A percentile compares a stretch with the other conserved stretches of the same genome.
phyloP scores from a whole-genome alignment of 2,113 vertebrate species.

The Plecturocebus donacophilus region DNA sequence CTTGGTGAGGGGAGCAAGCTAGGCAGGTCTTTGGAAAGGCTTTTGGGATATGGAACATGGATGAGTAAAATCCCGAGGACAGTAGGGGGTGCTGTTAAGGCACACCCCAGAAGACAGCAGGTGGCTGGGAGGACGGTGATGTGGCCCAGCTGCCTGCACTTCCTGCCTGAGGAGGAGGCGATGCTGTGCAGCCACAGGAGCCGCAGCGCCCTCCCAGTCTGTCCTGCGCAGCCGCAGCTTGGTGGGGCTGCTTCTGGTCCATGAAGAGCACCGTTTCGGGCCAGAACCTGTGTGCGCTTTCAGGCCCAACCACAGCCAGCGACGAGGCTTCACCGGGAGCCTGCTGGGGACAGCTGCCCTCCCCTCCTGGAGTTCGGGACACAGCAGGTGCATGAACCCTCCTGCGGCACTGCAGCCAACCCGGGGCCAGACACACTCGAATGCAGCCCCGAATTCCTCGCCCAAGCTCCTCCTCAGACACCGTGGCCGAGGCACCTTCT shows the following conservation, averaged over 20 bases:
- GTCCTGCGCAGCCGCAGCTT: fast-evolving
- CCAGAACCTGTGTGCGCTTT: background rate
- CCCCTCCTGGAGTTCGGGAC: too few species aligned
- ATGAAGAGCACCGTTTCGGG: background rate
- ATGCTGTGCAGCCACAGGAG: fast-evolving
- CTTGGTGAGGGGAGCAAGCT: fast-evolving
- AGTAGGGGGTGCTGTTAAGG: too few species aligned
- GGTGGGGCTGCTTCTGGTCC: too few species aligned
- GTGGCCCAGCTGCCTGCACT: background rate
- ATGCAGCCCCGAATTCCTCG: too few species aligned
- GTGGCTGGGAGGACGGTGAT: fast-evolving
- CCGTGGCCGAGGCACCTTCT: too few species aligned
- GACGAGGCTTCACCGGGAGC: too few species aligned
- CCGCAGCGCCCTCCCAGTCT: background rate
- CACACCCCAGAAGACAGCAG: background rate
- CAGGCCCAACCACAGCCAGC: background rate
- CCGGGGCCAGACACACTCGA: fast-evolving
- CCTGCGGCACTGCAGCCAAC: too few species aligned
- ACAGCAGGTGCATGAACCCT: fast-evolving
- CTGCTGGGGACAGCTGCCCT: fast-evolving
- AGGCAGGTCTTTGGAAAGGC: background rate
- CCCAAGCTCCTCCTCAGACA: too few species aligned
- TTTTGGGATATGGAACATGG: fast-evolving
- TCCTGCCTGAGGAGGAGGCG: too few species aligned
- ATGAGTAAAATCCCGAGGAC: background rate